Conservation (phyloP, 2,113 vertebrate genomes). For the Caracal caracal region DNA sequence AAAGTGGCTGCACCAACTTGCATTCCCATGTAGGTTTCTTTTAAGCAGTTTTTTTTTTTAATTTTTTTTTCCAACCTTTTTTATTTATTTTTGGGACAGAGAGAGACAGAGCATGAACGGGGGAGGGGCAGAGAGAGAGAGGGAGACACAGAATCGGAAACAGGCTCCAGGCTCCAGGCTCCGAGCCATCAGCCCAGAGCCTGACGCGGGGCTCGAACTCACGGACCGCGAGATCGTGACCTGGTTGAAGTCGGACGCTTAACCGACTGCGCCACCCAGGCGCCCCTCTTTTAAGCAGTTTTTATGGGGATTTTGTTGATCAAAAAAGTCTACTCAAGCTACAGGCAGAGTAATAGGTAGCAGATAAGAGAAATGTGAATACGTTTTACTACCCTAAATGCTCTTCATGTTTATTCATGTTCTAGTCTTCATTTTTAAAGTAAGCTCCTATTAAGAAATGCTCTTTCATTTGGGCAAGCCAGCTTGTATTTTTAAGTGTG, state of each 20-base stretch:
- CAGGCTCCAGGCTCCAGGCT: too few relatives aligned
- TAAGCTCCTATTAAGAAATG: not conserved
- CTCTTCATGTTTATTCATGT: constrained; percentile 3
- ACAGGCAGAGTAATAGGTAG: not conserved
- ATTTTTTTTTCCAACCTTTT: too few relatives aligned
- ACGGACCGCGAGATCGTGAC: too few relatives aligned
- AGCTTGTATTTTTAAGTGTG: constrained; percentile 7
- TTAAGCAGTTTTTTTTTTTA: constrained; percentile 21
- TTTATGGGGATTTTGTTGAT: not conserved
- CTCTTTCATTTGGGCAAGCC: not conserved
- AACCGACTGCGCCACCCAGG: too few relatives aligned
- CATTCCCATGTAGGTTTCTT: not conserved
- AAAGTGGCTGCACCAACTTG: too few relatives aligned
- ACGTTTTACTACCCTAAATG: not conserved
- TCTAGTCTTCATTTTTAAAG: constrained; percentile 25
- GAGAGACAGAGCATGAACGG: too few relatives aligned
- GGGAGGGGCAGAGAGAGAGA: too few relatives aligned
- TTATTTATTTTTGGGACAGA: too few relatives aligned
- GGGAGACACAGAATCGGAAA: too few relatives aligned
- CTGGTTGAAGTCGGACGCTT: too few relatives aligned
- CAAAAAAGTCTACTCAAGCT: not conserved
- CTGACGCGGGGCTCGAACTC: too few relatives aligned
- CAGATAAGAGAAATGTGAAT: not conserved
- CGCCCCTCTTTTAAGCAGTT: constrained; percentile 5
- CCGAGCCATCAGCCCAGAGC: too few relatives aligned